These are phyloP conservation scores for Pipistrellus pygmaeus DNA, from an alignment of 2,797 vertebrate genomes.

Conservation along the genomic window DNA sequence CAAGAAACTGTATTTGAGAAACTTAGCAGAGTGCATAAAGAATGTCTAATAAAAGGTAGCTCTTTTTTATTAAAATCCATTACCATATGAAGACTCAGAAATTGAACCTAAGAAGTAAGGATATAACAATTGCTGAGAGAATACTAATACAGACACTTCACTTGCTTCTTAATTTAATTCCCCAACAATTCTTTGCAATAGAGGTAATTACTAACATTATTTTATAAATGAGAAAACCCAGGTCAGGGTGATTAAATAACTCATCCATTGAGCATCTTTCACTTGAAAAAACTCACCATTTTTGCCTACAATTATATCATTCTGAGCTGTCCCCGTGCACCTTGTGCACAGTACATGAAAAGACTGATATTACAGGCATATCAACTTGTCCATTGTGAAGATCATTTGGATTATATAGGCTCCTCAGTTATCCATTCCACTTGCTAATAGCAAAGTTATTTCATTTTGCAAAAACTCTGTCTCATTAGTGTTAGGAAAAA, in stretches of 20 bases:
- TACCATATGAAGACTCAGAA: not conserved
- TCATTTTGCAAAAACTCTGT: not conserved
- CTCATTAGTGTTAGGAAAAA: not conserved
- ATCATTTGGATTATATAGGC: not conserved
- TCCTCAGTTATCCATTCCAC: not conserved
- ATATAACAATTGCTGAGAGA: not conserved
- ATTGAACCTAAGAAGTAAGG: not conserved
- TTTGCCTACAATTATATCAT: not conserved
- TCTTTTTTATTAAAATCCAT: slow-evolving; percentile 51
- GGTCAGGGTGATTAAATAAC: slow-evolving; percentile 23
- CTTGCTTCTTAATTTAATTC: not conserved
- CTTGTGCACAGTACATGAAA: not conserved
- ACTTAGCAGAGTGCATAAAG: not conserved
- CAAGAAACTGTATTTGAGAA: not conserved
- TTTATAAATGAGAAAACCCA: slow-evolving; percentile 9
- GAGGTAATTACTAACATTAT: not conserved
- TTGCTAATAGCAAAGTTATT: not conserved
- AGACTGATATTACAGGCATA: not conserved
- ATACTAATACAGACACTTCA: not conserved
- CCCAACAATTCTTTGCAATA: not conserved
- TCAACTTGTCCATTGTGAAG: not conserved
- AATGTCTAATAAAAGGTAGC: not conserved
- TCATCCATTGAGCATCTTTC: not conserved
- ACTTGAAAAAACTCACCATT: not conserved
- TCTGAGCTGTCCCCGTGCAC: not conserved